Conservation (phyloP, 2,797 vertebrate species). For the Eremophila alpestris region DNA sequence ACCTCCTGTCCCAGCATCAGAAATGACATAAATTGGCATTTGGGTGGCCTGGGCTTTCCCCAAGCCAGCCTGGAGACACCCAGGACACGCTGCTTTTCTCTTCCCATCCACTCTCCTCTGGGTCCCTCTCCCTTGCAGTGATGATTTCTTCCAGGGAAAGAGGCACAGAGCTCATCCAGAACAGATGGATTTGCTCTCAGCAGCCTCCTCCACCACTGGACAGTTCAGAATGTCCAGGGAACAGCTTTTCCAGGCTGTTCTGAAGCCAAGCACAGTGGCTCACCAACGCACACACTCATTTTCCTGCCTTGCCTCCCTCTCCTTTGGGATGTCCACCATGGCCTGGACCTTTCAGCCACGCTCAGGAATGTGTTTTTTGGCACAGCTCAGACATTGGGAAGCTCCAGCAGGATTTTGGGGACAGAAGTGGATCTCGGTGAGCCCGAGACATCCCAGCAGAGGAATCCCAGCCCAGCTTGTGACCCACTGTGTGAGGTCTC, state of each 20-base stretch:
- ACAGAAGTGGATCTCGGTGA: fast-evolving
- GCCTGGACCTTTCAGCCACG: neutral
- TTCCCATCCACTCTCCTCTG: neutral
- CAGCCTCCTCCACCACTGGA: neutral
- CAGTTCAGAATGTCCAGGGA: neutral
- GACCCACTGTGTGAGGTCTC: neutral
- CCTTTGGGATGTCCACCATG: neutral
- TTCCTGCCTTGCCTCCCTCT: neutral
- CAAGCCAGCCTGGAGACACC: neutral
- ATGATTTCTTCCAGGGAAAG: neutral
- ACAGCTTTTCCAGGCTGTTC: neutral
- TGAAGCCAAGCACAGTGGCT: neutral
- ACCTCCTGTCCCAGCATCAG: neutral
- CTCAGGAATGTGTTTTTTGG: neutral
- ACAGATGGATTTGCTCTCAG: neutral
- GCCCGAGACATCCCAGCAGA: neutral
- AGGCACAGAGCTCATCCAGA: neutral
- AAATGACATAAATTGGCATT: neutral
- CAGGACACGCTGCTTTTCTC: neutral
- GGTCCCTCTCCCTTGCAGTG: neutral
- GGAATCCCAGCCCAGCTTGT: neutral
- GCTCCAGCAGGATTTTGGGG: neutral
- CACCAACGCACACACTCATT: fast-evolving
- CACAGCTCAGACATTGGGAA: neutral
- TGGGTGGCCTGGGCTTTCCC: neutral